Evolutionary conservation across 2,797 vertebrate species (phyloP), one percentile per base, ranked within the genome.

Genomic region (Tragopan temminckii): DNA sequence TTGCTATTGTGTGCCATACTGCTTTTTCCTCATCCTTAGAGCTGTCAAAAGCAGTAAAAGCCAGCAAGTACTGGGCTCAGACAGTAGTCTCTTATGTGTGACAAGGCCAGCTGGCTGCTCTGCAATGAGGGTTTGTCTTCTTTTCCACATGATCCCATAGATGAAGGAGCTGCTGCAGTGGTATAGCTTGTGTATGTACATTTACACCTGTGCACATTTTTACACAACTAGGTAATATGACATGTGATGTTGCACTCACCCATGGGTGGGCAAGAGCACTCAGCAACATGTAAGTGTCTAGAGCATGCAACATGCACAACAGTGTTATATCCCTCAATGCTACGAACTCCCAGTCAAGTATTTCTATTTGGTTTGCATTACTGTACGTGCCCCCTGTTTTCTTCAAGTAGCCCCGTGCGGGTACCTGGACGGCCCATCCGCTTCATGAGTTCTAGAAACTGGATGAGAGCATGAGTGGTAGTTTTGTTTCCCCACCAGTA

Each of bases 401-500:
- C 50, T 23, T 55, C 0, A 0, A 42, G 24, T 0, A 0, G 12
- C 42, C 18, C n/a, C 53, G 42, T 2, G 19, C 24, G 36, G 79
- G 25, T 95, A 99, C 99, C 98, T 97, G 99, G 98, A 15, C 99
- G 98, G 8, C 99, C 98, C 6, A 67, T 45, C 40, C 88, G 79
- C 97, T 99, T 98, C 92, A 98, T 97, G 67, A 7, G 53, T 53
- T 99, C 98, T 58, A 99, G 96, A 93, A 98, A 99, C 5, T 62
- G 80, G 77, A 99, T 93, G 3, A 99, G 98, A 5, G 94, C 97
- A 1, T 94, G 27, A 4, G 98, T 97, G 23, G 98, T 96, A 1
- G 78, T 95, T 92, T 98, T 95, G 93, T 99, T 97, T 38, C 98
- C 99, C 99, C 99, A 99, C 98, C 98, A 98, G 97, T 99, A 99